Evolutionary conservation across 2,797 vertebrate genomes (phyloP), one percentile per base, ranked within the genome.

Genomic region (Euphonia xanthogaster): DNA sequence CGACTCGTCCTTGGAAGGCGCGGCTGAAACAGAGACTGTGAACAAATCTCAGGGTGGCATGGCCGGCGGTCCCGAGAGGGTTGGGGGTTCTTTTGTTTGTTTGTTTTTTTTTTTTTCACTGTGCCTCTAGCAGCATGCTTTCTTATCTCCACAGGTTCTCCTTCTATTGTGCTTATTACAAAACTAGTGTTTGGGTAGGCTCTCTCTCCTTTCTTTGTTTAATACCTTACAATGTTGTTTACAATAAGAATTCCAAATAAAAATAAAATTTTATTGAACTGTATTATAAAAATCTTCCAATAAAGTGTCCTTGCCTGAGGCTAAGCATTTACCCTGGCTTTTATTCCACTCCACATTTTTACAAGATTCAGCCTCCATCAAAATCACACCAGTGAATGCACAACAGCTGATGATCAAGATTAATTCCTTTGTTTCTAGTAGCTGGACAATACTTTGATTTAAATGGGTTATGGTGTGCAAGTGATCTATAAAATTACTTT

Each of bases 211-310:
- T 81, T 58, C 55, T 75, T 70, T 53, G 14, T 57, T 77, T 88
- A 79, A 78, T 55, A 76, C 16, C 44, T 68, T 55, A 79, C 7
- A 60, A 44, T 31, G 23, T 66, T 86, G 39, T 78, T 95, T 76
- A 90, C n/a, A 84, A 39, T 44, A 88, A 78, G 28, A 86, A 91
- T 44, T 47, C 6, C 11, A 88, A 87, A 95, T 48, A 57, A 82
- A 85, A 76, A 93, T 72, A 93, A 86, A 90, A 53, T 12, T 81
- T 93, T 93, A 96, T 67, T 81, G 33, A 60, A 44, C 20, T 63
- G 13, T 42, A 67, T 53, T 63, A 57, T 85, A 95, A 90, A 95
- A 90, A 88, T 44, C 31, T 71, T 80, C 39, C 60, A 84, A 77
- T 80, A 95, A 89, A 77, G 14, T 6, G 6, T 66, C 54, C 45